These are phyloP conservation scores for Colletes latitarsis DNA, from an alignment of 1,140 invertebrate genomes.

Conservation along the genomic window DNA sequence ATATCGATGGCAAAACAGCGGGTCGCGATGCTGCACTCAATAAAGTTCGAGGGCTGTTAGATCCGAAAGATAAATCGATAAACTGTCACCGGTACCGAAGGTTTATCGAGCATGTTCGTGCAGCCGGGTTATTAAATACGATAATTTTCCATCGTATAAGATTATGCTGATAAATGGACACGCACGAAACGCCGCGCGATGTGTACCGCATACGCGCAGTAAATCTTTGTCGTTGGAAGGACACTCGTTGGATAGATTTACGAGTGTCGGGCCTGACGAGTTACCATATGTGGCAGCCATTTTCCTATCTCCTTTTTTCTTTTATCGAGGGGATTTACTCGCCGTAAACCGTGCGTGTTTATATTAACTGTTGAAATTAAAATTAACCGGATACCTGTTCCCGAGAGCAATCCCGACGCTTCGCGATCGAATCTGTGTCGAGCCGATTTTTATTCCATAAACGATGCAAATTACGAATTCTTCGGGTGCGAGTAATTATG, in stretches of 20 bases:
- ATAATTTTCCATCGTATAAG: constrained; percentile 18
- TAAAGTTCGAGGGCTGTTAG: constrained; percentile 17
- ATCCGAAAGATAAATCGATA: constrained; percentile 13
- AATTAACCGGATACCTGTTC: neutral
- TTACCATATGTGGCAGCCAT: neutral
- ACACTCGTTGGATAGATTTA: constrained; percentile 27
- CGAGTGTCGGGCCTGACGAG: neutral
- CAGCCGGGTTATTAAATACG: constrained; percentile 10
- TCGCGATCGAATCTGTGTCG: too few species aligned
- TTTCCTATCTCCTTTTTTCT: neutral
- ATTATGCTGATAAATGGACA: constrained; percentile 32
- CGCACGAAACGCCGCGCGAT: neutral
- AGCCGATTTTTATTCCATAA: too few species aligned
- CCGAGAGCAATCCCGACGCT: too few species aligned
- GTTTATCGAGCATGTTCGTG: neutral
- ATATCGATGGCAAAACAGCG: neutral
- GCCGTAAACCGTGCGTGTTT: too few species aligned
- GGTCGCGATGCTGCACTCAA: neutral
- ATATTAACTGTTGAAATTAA: neutral
- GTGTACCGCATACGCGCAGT: constrained; percentile 12
- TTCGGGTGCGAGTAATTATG: too few species aligned
- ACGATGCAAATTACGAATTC: too few species aligned
- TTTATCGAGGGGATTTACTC: neutral
- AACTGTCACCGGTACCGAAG: neutral
- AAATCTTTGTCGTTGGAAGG: constrained; percentile 16